Percentiles rank a stretch among this genome's conserved stretches.
Conservation (phyloP, 2,113 vertebrate genomes). For the Ptilorrhoa leucosticta region DNA sequence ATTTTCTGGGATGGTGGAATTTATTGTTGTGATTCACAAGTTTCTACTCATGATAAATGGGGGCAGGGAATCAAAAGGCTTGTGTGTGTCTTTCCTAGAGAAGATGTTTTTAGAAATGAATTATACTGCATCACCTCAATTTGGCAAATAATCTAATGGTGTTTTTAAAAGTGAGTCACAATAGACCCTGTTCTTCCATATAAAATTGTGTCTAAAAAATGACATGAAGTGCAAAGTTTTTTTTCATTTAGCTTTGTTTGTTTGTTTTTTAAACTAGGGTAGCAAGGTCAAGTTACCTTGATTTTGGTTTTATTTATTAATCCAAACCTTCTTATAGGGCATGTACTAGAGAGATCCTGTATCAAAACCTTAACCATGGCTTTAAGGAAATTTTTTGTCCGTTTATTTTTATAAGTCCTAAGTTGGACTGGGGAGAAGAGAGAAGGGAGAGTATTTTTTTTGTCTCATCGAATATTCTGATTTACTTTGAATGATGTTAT, state of each 20-base stretch:
- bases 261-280: neutral
- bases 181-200: neutral
- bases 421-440: neutral
- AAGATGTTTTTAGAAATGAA: conserved; percentile 2
- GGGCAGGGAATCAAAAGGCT: neutral
- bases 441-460: neutral
- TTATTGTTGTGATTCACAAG: neutral
- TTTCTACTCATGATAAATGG: neutral
- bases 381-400: neutral
- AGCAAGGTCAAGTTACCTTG: neutral
- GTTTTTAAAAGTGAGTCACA: conserved; percentile 20
- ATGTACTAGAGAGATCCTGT: neutral
- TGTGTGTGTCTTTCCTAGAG: neutral
- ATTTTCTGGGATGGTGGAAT: neutral
- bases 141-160: conserved; percentile 24
- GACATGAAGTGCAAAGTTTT: neutral
- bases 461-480: neutral
- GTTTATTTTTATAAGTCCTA: neutral
- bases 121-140: neutral
- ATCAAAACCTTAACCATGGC: neutral
- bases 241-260: neutral
- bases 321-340: neutral
- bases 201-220: neutral
- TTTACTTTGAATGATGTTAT: neutral
- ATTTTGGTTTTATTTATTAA: neutral